Evolutionary conservation across 1,140 invertebrate genomes (phyloP).

Genomic region (Pectinophora gossypiella): DNA sequence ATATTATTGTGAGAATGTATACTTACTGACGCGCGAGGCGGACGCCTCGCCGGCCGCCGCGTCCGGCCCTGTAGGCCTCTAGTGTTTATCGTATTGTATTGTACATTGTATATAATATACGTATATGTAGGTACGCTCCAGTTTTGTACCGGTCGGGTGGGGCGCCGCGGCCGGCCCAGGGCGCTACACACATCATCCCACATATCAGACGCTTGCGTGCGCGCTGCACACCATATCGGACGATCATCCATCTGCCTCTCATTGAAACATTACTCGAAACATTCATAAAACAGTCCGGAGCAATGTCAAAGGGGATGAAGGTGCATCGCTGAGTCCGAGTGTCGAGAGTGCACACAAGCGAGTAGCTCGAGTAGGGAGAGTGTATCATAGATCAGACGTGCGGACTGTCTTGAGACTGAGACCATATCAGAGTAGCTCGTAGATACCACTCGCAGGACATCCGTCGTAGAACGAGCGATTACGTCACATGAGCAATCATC

Average conservation of each 20-base stretch:
- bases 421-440: conserved; percentile 68
- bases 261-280: not conserved
- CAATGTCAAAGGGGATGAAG: not conserved
- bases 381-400: conserved; percentile 68
- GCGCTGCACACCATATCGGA: conserved; percentile 6
- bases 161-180: conserved; percentile 47
- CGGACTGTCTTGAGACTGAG: conserved; percentile 72
- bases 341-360: conserved; percentile 49
- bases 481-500: conserved; percentile 32
- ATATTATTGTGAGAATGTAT: conserved; percentile 71
- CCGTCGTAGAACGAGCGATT: conserved; percentile 68
- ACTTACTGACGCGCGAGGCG: conserved; percentile 53
- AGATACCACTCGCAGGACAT: conserved; percentile 40
- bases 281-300: not conserved
- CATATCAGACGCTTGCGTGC: conserved; percentile 66
- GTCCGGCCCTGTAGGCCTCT: conserved; percentile 51
- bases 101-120: conserved; percentile 72
- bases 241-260: not conserved
- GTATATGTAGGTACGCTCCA: conserved; percentile 61
- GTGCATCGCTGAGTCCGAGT: no score
- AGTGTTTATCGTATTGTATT: conserved; percentile 62
- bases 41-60: conserved; percentile 42
- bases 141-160: conserved; percentile 57
- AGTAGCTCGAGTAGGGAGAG: conserved; percentile 66
- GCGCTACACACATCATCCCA: conserved; percentile 69